Evolutionary conservation across 2,888 invertebrate species (phyloP), one percentile per base, ranked within the genome.

Genomic region (Drosophila glabriapex): DNA sequence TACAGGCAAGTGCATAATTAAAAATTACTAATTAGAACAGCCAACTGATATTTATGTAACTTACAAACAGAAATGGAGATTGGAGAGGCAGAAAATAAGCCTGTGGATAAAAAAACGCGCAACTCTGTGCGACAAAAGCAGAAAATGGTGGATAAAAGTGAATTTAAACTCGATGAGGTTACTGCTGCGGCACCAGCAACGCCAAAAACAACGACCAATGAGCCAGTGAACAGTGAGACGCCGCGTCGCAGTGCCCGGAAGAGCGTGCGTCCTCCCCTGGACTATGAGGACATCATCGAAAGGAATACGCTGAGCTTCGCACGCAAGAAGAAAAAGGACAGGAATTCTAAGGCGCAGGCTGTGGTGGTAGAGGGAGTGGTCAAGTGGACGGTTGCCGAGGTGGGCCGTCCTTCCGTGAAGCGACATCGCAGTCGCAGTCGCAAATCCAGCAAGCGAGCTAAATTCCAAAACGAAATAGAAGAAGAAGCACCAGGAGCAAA

Each of bases 221-320:
- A n/a, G n/a, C n/a, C n/a, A n/a, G n/a, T n/a, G n/a, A n/a, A n/a
- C n/a, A 52, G 31, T 28, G 69, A 85, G 56, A 92, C 92, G 0
- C 92, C 92, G 5, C 76, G 92, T 0, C 91, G 92, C 4, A 93
- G 93, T 62, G 80, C 75, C 1, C 85, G 92, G 0, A 93, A 92
- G 55, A 92, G 91, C 58, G 75, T 93, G 1, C 92, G 91, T 25
- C 93, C 93, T 0, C 61, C 76, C 0, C 82, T 90, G 50, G 93
- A 93, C 54, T 93, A 93, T 63, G 87, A 89, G 2, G 92, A 92
- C 7, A 92, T 92, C 12, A 84, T 92, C 12, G 82, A 76, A 9
- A 78, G 67, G 6, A 73, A 62, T 41, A 28, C 68, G 4, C 14
- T 74, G 46, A 73, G 80, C 19, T 83, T 82, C 3, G 55, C 69